A percentile compares a stretch with the other conserved stretches of the same genome.
Conservation (phyloP, 2,797 vertebrate species). For the Furcifer pardalis region DNA sequence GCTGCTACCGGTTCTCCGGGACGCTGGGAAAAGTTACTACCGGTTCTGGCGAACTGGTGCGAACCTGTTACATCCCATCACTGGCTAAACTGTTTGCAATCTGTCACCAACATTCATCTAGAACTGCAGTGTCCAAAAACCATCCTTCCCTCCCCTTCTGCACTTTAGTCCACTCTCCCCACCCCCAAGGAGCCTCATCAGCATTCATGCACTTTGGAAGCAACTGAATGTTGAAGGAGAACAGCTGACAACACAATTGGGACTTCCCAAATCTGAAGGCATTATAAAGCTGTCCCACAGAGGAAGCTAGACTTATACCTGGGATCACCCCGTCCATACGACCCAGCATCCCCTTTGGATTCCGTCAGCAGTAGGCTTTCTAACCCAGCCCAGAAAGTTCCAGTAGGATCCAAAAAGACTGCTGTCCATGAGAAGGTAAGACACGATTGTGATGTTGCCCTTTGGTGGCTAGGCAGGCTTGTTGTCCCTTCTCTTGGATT, state of each 20-base stretch:
- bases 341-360: background rate
- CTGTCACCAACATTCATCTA: background rate
- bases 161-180: no score
- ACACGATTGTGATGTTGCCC: no score
- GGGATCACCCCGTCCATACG: no score
- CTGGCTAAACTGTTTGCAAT: background rate
- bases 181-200: background rate
- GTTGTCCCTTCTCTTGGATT: no score
- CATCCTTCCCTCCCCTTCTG: no score
- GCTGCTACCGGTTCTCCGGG: no score
- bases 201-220: background rate
- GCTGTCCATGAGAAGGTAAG: background rate
- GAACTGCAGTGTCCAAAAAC: background rate
- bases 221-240: background rate
- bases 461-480: no score
- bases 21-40: no score
- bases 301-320: no score
- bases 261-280: conserved; percentile 8
- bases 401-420: background rate
- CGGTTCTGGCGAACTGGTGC: no score
- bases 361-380: background rate
- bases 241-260: background rate
- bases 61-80: no score
- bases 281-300: conserved; percentile 3
- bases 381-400: background rate